These are phyloP conservation scores for Dasyornis broadbenti DNA, from an alignment of 2,113 vertebrate genomes.

Conservation along the genomic window DNA sequence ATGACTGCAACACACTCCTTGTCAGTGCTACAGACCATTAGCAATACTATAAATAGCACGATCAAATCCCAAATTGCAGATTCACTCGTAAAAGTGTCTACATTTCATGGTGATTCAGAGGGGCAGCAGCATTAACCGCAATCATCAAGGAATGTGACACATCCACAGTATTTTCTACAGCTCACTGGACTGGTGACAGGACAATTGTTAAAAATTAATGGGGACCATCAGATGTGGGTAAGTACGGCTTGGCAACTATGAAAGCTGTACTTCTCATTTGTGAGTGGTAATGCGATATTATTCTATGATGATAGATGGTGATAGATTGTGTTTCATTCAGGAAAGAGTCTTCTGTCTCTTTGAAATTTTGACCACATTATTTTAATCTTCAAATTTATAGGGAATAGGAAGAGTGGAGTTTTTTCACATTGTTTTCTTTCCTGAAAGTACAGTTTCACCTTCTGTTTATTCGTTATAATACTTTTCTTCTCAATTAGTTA, in stretches of 20 bases:
- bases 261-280: neutral
- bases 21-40: conserved; percentile 25
- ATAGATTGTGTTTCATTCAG: neutral
- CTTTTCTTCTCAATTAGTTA: neutral
- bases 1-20: neutral
- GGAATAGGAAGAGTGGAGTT: neutral
- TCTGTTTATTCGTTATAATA: neutral
- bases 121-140: neutral
- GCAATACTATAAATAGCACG: conserved; percentile 32
- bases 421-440: neutral
- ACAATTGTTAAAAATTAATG: conserved; percentile 42
- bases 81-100: conserved; percentile 32
- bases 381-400: neutral
- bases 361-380: neutral
- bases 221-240: neutral
- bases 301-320: neutral
- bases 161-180: conserved; percentile 26
- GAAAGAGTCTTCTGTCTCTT: neutral
- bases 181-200: conserved; percentile 10
- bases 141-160: conserved; percentile 25
- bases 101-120: conserved; percentile 39
- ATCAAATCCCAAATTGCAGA: conserved; percentile 38
- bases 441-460: neutral
- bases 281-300: neutral
- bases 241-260: neutral